Evolutionary conservation across 2,797 vertebrate species (phyloP).

Genomic region (Merluccius polli): DNA sequence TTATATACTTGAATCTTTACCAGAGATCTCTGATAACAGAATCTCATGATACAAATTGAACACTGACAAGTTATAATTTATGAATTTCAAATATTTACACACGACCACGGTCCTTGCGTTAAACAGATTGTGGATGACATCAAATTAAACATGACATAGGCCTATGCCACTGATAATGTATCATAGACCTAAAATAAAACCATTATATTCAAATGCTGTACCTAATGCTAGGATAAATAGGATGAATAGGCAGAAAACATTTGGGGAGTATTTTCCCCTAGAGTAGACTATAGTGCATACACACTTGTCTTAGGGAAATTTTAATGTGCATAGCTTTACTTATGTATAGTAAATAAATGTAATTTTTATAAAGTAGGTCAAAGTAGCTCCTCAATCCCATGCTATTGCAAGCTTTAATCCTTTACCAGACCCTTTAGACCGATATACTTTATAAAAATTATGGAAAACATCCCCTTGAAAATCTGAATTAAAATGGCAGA

Average conservation of each 20-base stretch:
- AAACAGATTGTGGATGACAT: neutral
- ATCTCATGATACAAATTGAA: neutral
- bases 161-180: neutral
- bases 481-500: neutral
- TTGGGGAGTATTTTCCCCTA: neutral
- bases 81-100: neutral
- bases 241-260: neutral
- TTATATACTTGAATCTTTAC: neutral
- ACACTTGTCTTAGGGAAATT: neutral
- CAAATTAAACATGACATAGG: neutral
- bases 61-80: neutral
- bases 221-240: neutral
- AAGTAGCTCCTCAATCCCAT: neutral
- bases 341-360: neutral
- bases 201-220: neutral
- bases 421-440: neutral
- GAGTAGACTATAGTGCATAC: neutral
- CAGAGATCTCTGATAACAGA: neutral
- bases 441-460: neutral
- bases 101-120: neutral
- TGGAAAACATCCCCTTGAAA: conserved; percentile 2
- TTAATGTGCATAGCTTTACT: neutral
- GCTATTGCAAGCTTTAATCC: neutral
- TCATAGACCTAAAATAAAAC: neutral
- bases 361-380: neutral